Percentiles rank a stretch among this genome's conserved stretches.
phyloP scores from a whole-genome alignment of 2,113 vertebrate genomes.

The Australoheros scitulus region DNA sequence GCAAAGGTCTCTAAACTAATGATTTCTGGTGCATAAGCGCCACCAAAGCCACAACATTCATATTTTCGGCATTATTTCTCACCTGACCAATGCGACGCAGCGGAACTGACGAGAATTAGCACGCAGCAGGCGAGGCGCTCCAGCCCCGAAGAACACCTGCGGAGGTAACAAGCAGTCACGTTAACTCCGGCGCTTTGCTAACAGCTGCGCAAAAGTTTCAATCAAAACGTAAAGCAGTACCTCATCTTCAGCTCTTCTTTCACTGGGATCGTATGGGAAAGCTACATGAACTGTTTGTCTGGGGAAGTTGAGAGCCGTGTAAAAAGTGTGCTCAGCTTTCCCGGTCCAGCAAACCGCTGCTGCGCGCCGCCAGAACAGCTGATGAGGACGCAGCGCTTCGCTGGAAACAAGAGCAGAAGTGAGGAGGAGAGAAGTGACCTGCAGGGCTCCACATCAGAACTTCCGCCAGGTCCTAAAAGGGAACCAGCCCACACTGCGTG shows the following conservation, averaged over 20 bases:
- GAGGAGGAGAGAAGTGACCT: constrained; percentile 21
- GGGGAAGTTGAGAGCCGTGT: too few species aligned
- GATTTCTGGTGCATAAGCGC: neutral
- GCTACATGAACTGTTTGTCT: constrained; percentile 32
- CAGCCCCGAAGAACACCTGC: constrained; percentile 78
- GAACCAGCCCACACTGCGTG: neutral
- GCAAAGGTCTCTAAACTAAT: neutral
- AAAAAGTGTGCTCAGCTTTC: neutral
- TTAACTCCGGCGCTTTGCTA: neutral
- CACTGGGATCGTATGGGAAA: neutral
- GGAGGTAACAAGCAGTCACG: constrained; percentile 41
- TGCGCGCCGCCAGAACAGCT: constrained; percentile 56
- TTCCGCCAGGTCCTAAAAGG: constrained; percentile 71
- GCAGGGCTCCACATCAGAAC: constrained; percentile 18
- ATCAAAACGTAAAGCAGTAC: constrained; percentile 28
- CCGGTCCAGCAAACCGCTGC: constrained; percentile 19
- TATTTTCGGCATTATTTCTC: constrained; percentile 12
- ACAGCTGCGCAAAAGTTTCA: neutral
- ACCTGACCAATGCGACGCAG: constrained; percentile 78
- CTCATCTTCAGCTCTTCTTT: constrained; percentile 64
- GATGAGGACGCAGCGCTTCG: constrained; percentile 56
- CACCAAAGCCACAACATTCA: rapidly evolving
- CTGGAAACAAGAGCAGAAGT: constrained; percentile 15
- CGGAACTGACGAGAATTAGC: constrained; percentile 53
- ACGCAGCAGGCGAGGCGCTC: constrained; percentile 70